Evolutionary conservation across 1,140 invertebrate genomes (phyloP), one percentile per base, ranked within the genome.

Genomic region (Adoxophyes honmai): DNA sequence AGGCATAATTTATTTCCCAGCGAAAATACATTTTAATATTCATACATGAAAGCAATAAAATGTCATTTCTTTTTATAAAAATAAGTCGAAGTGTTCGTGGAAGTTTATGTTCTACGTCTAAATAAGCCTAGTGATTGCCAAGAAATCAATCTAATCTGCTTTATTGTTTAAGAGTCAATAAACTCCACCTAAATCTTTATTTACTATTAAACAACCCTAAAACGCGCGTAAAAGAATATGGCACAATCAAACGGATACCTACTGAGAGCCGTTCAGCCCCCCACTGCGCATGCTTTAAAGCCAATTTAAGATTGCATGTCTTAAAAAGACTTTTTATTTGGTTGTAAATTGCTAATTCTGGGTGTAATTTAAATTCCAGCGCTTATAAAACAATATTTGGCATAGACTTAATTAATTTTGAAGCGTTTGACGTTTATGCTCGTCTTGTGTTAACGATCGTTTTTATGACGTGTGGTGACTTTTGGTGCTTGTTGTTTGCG

Each of bases 211-310:
- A 48, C 42, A 48, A 48, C 21, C 42, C 21, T 48, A 48, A 48
- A 48, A 48, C 11, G 15, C 42, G 42, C 42, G 42, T 48, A 28
- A 48, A 48, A 48, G 42, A 48, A 48, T 48, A 48, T 15, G 35
- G 38, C 39, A 33, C 39, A 56, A 56, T 56, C 54, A 56, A 44
- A 44, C 18, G 21, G 28, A 35, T 56, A 56, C 54, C 54, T 56
- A 56, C 54, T 10, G 38, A 42, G 54, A 48, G 18, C 11, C 54
- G 33, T n/a, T 56, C 28, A 42, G 34, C 21, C 38, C 54, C 54
- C 54, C 37, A 11, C 37, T 42, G 54, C 4, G 48, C 36, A 28
- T 28, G 16, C 14, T 28, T 44, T 39, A 35, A 44, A 7, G 21
- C 16, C 42, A n/a, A 38, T 38, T 38, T 44, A 21, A 48, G 42